Evolutionary conservation across 2,113 vertebrate species (phyloP), one percentile per base, ranked within the genome.

Genomic region (Prunella fulvescens): DNA sequence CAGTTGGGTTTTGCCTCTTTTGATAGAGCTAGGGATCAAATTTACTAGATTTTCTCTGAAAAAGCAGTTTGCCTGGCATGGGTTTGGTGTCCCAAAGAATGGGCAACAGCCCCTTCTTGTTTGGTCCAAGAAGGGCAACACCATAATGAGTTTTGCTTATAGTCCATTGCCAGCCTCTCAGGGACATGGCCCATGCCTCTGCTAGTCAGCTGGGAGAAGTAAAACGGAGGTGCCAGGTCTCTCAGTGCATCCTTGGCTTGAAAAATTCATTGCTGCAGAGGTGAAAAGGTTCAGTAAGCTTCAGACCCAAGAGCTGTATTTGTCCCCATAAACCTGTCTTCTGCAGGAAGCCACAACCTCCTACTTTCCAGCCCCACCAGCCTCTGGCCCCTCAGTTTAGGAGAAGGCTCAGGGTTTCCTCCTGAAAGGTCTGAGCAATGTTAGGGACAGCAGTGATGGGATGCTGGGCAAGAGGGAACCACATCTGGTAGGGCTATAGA

Each of bases 1-100:
- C 56, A 92, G 64, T 65, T 67, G 4, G 0, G 2, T 45, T 94
- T 92, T 81, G 65, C 56, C n/a, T 79, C 42, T 79, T 91, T 64
- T 88, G 57, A 26, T 89, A 61, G 40, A 90, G 31, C 42, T 73
- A 53, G 92, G 91, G 69, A 91, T 86, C 16, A 47, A 70, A 95
- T 94, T 88, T 70, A 67, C 88, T 92, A 80, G 78, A 76, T 96
- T 97, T 97, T 97, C 92, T 95, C 95, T 88, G 93, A 97, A 96
- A 61, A 71, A 92, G 40, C 51, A 65, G 76, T 90, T 88, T 92
- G 31, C 53, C 42, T 35, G 37, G 56, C 8, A 17, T 48, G 65
- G 24, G 22, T 60, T 91, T 84, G 61, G 17, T 56, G 65, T 80
- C 57, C n/a, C 57, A 17, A 58, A 58, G n/a, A 58, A 58, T 14